Evolutionary conservation across 1,140 invertebrate genomes (phyloP), one percentile per base, ranked within the genome.

Genomic region (Procambarus clarkii): DNA sequence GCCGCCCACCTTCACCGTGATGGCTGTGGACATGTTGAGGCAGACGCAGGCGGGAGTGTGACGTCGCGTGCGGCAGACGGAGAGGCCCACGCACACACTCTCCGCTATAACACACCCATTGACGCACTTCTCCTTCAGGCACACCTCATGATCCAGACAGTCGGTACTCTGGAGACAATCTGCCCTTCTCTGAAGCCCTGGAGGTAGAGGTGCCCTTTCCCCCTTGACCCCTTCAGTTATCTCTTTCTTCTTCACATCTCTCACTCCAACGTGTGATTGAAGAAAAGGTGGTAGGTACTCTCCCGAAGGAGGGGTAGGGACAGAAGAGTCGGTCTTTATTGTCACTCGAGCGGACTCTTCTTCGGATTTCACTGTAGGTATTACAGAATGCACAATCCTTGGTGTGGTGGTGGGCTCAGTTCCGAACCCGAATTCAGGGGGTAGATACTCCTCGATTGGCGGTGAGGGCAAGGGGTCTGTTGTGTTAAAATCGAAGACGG

Each of bases 41-140:
- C 91, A 92, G 1, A 84, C 79, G 64, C 91, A 92, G 50, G 60
- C 79, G 11, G 91, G 79, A 50, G 58, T 80, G 60, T 92, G 91
- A 9, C 69, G 69, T 18, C 64, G 50, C 50, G 85, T 76, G 7
- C 11, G n/a, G 54, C 91, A 92, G 9, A 46, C 24, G 11, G 91
- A 79, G 44, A 88, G n/a, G n/a, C 91, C 91, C 7, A 92, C 34
- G 50, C 91, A 92, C 69, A 77, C 46, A n/a, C 80, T 80, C 15
- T 9, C 44, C 13, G 86, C 80, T 18, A 83, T 46, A 2, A 74
- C 54, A 64, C 91, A 92, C 45, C 77, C 91, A 45, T 92, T 64
- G 15, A 88, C 5, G 45, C 91, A 92, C 24, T 18, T 88, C 45
- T 71, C 85, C 21, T 82, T 60, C 74, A 74, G 44, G 34, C 91